phyloP scores from a whole-genome alignment of 2,797 vertebrate genomes.

The Rhynchotus rufescens region DNA sequence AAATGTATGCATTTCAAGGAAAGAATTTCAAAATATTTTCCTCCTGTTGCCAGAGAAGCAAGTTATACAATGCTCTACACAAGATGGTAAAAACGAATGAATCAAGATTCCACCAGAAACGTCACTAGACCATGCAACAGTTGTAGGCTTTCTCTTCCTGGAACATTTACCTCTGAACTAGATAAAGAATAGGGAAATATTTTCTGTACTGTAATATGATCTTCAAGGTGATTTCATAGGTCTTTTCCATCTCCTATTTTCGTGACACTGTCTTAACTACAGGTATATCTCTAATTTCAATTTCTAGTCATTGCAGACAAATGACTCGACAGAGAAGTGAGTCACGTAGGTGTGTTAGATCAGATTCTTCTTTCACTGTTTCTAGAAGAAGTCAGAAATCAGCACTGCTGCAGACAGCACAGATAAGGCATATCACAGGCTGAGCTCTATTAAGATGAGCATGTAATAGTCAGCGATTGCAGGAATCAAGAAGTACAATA shows the following conservation, averaged over 20 bases:
- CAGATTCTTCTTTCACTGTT: neutral
- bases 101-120: constrained; percentile 17
- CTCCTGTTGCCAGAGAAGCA: neutral
- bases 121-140: neutral
- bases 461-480: neutral
- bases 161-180: neutral
- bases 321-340: neutral
- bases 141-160: neutral
- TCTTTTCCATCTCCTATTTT: neutral
- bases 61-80: neutral
- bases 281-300: neutral
- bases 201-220: neutral
- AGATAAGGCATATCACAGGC: neutral
- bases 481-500: neutral
- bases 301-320: neutral
- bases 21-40: neutral
- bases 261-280: neutral
- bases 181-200: constrained; percentile 11
- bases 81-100: neutral
- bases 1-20: neutral
- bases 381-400: neutral
- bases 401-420: neutral
- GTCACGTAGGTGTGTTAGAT: neutral
- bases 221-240: neutral
- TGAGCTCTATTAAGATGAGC: neutral